Evolutionary conservation across 2,888 invertebrate genomes (phyloP).

Genomic region (Aspidiotus rigidus): DNA sequence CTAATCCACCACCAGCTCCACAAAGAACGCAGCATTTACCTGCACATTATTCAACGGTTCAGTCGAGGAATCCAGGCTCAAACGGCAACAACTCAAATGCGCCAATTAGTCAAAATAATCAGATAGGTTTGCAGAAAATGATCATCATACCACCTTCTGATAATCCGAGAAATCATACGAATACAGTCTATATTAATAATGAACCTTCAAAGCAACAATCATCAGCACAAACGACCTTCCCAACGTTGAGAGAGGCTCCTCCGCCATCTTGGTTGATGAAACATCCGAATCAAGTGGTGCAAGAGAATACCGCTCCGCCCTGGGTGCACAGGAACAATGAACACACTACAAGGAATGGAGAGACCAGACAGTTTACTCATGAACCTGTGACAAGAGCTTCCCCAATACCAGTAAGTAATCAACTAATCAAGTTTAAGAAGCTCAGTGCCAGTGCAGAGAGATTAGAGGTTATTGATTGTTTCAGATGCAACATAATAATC

Average conservation of each 20-base stretch:
- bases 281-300: slow-evolving; percentile 41
- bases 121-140: background rate
- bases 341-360: too few relatives aligned
- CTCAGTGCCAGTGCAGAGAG: too few relatives aligned
- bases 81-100: background rate
- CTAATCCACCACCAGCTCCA: slow-evolving; percentile 36
- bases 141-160: slow-evolving; percentile 37
- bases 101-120: background rate
- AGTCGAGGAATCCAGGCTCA: background rate
- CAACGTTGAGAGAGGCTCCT: slow-evolving; percentile 38
- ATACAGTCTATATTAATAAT: slow-evolving; percentile 40
- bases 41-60: slow-evolving; percentile 14
- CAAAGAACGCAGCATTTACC: slow-evolving; percentile 29
- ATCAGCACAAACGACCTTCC: slow-evolving; percentile 12
- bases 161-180: slow-evolving; percentile 37
- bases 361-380: too few relatives aligned
- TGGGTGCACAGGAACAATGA: slow-evolving; percentile 28
- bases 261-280: slow-evolving; percentile 39
- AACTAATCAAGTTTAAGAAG: too few relatives aligned
- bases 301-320: slow-evolving; percentile 30
- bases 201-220: slow-evolving; percentile 13
- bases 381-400: too few relatives aligned
- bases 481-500: too few relatives aligned
- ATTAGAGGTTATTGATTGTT: too few relatives aligned
- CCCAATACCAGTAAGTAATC: too few relatives aligned